Evolutionary conservation across 2,113 vertebrate genomes (phyloP), one percentile per base, ranked within the genome.

Genomic region (Catharus minimus): DNA sequence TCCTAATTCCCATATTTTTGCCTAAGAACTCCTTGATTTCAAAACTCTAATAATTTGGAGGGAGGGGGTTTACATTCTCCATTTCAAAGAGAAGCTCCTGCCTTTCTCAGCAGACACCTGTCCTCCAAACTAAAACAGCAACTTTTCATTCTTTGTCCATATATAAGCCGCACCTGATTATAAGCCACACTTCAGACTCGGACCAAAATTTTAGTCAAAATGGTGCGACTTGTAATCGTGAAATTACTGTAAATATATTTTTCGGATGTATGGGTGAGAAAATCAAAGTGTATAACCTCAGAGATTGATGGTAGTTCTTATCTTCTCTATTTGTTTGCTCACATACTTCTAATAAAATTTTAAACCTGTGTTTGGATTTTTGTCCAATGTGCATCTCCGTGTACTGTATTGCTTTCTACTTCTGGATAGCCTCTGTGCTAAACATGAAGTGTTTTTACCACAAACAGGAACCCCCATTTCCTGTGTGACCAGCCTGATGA

Each of bases 251-350:
- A 72, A 64, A 56, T 68, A 44, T 2, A 20, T 72, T 65, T 86
- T 82, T 80, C 0, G 0, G 67, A 22, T 1, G 0, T 56, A 11
- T 30, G 14, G 23, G 10, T 67, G 53, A 33, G 38, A 65, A 75
- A 30, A 46, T 44, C 33, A 26, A 1, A 30, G 30, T 62, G 11
- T 60, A 20, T 64, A 18, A 33, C 47, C 13, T 57, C 12, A 39
- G 28, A 58, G 30, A 55, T 7, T 67, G 21, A 26, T 57, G 39
- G 19, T 77, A 32, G 17, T 17, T 26, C 4, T 74, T 26, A 38
- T 67, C 10, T 56, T 61, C 24, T 65, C 19, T 41, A 27, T 55
- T 30, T 58, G 7, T 68, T 88, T 85, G 8, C 28, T 2, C 24
- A 28, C 4, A 4, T 52, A 47, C 17, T 46, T 74, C 6, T 46